Percentiles rank a stretch among this genome's conserved stretches.
Conservation (phyloP, 2,888 invertebrate species). For the Mythimna loreyi region DNA sequence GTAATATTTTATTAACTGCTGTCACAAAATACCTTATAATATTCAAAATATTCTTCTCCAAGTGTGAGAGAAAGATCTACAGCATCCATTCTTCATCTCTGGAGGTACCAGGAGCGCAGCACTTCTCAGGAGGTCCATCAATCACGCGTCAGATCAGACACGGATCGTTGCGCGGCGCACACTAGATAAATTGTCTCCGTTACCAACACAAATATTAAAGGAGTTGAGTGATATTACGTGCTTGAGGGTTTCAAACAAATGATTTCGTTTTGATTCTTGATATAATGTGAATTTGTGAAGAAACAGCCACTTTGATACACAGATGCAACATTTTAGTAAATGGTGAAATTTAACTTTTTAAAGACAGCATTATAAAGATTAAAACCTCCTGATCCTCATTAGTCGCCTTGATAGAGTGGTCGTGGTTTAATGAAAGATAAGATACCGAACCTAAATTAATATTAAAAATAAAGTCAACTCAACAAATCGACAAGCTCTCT, state of each 20-base stretch:
- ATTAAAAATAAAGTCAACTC: background rate
- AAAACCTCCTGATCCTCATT: too few species aligned
- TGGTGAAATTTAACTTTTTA: too few species aligned
- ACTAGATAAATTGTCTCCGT: slow-evolving; percentile 75
- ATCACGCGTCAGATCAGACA: slow-evolving; percentile 77
- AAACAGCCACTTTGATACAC: slow-evolving; percentile 1
- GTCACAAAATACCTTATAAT: slow-evolving; percentile 9
- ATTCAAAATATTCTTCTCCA: slow-evolving; percentile 24
- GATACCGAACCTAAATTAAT: too few species aligned
- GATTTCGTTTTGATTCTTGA: slow-evolving; percentile 29
- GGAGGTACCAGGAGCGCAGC: slow-evolving; percentile 57
- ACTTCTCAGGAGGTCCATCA: slow-evolving; percentile 73
- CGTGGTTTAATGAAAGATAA: too few species aligned
- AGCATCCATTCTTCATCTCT: slow-evolving; percentile 46
- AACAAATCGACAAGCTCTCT: background rate
- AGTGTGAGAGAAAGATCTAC: slow-evolving; percentile 40
- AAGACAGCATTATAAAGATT: too few species aligned
- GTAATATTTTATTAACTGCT: too few species aligned
- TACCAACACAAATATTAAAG: slow-evolving; percentile 60
- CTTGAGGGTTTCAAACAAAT: slow-evolving; percentile 27
- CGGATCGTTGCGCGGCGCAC: slow-evolving; percentile 70
- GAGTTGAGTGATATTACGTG: slow-evolving; percentile 33
- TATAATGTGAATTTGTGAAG: background rate
- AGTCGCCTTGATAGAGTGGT: too few species aligned
- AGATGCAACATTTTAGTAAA: too few species aligned